Conservation (phyloP, 2,888 invertebrate species). For the Sphecodes monilicornis region DNA sequence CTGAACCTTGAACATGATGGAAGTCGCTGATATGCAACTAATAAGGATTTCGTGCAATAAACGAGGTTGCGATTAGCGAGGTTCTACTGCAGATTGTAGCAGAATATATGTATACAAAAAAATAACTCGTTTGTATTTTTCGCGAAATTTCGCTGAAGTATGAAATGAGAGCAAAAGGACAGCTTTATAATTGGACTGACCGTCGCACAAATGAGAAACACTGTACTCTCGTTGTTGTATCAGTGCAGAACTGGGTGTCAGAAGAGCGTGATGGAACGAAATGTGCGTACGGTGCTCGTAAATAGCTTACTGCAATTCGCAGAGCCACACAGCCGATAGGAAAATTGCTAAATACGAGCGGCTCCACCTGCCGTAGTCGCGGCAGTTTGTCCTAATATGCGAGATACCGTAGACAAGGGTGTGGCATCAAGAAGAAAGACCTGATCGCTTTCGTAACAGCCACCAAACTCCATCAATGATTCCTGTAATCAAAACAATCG, state of each 20-base stretch:
- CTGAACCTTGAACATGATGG: no score
- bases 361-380: conserved; percentile 78
- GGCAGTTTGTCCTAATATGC: conserved; percentile 79
- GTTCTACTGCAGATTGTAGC: no score
- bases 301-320: conserved; percentile 75
- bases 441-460: conserved; percentile 39
- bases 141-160: no score
- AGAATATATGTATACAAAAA: no score
- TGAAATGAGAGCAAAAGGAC: neutral
- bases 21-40: no score
- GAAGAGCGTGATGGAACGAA: conserved; percentile 54
- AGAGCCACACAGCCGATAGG: conserved; percentile 71
- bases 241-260: conserved; percentile 37
- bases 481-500: conserved; percentile 29
- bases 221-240: neutral
- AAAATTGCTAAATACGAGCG: conserved; percentile 79
- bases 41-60: no score
- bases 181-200: no score
- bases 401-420: conserved; percentile 47
- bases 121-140: no score
- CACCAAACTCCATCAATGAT: conserved; percentile 15
- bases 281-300: conserved; percentile 72
- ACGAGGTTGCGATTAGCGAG: no score
- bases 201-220: conserved; percentile 8
- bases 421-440: conserved; percentile 32